Evolutionary conservation across 2,113 vertebrate species (phyloP), one percentile per base, ranked within the genome.

Genomic region (Phyllostomus hastatus): DNA sequence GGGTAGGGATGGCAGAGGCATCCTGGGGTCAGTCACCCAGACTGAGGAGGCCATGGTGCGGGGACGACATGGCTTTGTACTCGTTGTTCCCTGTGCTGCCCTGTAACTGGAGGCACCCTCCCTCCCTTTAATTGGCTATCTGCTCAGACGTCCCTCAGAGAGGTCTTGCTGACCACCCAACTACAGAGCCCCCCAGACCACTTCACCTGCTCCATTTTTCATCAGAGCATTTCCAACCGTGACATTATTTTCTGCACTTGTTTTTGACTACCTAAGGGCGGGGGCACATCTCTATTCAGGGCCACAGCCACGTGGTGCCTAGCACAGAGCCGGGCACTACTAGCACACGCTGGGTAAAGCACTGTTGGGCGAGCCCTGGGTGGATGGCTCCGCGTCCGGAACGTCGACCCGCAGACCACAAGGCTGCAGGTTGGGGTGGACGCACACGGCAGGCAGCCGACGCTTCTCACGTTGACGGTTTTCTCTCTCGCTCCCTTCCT

Each of bases 261-360:
- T 24, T 61, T 5, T 64, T 35, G 54, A 1, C 50, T 70, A 38
- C 50, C 16, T 26, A 5, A 46, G 22, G 70, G 7, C 10, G 11
- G 2, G 10, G 43, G 35, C 72, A 41, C 3, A 0, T n/a, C 54
- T 38, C 33, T 14, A 46, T 43, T 81, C 35, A 33, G 72, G 20
- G 5, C 24, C 8, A 8, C 0, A 33, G 7, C 16, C 19, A 33
- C 1, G 0, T 16, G 38, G 0, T 16, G 38, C 94, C 79, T 46
- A 48, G 66, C 41, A 33, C 72, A 19, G 79, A 72, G 46, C 5
- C 79, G 2, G 16, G n/a, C 50, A 2, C 48, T 1, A 2, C 48
- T 1, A 64, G 24, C 82, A 24, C 1, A 28, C 22, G 46, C 64
- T 31, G 28, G 16, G 24, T 8, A 24, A 26, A 17, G 17, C 9